These are phyloP conservation scores for Caenorhabditis doughertyi DNA, from an alignment of 2,888 invertebrate genomes.

Conservation along the genomic window DNA sequence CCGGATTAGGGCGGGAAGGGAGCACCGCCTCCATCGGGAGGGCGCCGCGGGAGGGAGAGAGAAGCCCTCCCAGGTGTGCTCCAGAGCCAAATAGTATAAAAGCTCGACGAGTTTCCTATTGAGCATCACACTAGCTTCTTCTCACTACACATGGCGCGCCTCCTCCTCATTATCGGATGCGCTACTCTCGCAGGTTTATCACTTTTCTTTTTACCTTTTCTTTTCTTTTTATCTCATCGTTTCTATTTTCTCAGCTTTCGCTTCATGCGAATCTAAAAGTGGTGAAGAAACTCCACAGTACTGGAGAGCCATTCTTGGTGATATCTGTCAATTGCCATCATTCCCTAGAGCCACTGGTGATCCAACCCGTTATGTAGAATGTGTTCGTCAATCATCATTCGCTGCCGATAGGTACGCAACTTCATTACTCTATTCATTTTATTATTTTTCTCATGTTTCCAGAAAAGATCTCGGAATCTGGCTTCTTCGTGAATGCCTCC, in stretches of 20 bases:
- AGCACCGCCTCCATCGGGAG: constrained; percentile 40
- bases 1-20: constrained; percentile 64
- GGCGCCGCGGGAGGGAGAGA: constrained; percentile 52
- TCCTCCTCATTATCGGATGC: constrained; percentile 63
- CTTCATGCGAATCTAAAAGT: constrained; percentile 69
- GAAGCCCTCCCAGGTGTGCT: constrained; percentile 51
- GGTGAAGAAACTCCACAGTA: constrained; percentile 78
- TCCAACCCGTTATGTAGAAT: constrained; percentile 80
- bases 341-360: constrained; percentile 81
- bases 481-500: constrained; percentile 80
- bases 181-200: constrained; percentile 61
- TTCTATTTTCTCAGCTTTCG: constrained; percentile 61
- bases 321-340: constrained; percentile 81
- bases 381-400: constrained; percentile 77
- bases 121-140: constrained; percentile 64
- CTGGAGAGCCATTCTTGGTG: constrained; percentile 81
- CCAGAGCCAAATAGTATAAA: constrained; percentile 54
- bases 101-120: constrained; percentile 60
- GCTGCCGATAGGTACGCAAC: constrained; percentile 76
- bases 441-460: constrained; percentile 51
- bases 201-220: constrained; percentile 17
- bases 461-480: constrained; percentile 82
- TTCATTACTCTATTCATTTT: background rate
- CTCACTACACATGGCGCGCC: constrained; percentile 63
- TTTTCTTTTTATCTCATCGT: constrained; percentile 17